Base-by-base conservation (phyloP, 2,888 invertebrate genomes). In the Scaptomyza caliginosa region DNA sequence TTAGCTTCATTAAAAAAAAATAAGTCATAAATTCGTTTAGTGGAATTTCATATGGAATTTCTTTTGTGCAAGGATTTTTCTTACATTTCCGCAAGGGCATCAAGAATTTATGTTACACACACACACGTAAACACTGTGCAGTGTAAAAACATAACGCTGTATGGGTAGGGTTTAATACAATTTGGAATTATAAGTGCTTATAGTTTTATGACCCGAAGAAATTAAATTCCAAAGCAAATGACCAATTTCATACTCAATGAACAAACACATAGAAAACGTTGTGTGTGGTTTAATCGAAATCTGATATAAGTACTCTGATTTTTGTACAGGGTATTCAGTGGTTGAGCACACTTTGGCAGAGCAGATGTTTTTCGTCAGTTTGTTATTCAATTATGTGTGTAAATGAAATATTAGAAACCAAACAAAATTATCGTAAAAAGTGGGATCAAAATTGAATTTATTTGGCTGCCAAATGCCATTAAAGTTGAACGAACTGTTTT, bases 1-100 rank as follows among this genome's bases (percentile, higher is more conserved):
- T 73, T 74, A 73, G 85, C 85, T 81, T 85, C 85, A 80, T 85
- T 85, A 80, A 81, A 84, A 84, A 84, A 16, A 16, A 32, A 3
- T 6, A 26, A 82, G 79, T 85, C 82, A 52, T 75, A 80, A 81
- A 80, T 81, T 81, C 85, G 82, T 71, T 81, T 67, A 75, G 62
- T 59, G 85, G 76, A 78, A 80, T 80, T 82, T 66, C 85, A 82
- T 75, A 75, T 85, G 63, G 75, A 65, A 85, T 67, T 81, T 64
- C 74, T 70, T 70, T 77, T 74, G 74, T 70, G 39, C 65, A 43
- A 48, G 54, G 57, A 17, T 36, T 19, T 46, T 28, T 17, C 17
- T 39, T 28, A 13, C 21, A 46, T 42, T 57, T 48, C 21, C 8
- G 30, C 50, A 58, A 77, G 50, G 52, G 50, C 77, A 77, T 77